phyloP scores from a whole-genome alignment of 2,113 vertebrate genomes.

The Gavia stellata region DNA sequence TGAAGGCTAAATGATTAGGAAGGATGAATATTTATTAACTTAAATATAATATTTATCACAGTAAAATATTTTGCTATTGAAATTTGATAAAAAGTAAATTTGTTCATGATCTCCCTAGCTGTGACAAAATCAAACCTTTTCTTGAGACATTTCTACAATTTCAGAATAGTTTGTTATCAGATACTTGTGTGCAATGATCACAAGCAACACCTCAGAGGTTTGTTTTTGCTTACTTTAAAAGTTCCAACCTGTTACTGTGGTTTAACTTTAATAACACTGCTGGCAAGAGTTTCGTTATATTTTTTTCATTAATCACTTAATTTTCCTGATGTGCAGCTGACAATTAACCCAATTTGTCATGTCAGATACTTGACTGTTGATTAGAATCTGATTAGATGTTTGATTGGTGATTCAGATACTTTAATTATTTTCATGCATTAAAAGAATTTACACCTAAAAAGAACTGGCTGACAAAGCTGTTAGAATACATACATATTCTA shows the following conservation, averaged over 20 bases:
- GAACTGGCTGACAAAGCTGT: neutral
- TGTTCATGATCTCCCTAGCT: neutral
- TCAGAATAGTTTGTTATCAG: neutral
- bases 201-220: neutral
- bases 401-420: neutral
- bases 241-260: neutral
- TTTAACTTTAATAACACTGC: neutral
- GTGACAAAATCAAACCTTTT: neutral
- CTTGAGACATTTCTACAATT: neutral
- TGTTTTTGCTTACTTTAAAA: neutral
- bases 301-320: neutral
- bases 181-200: neutral
- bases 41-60: neutral
- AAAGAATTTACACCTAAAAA: neutral
- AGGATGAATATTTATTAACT: neutral
- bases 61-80: neutral
- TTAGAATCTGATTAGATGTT: slow-evolving; percentile 2
- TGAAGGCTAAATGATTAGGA: neutral
- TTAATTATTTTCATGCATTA: neutral
- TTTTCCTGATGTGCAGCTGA: neutral
- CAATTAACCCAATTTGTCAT: neutral
- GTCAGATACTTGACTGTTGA: neutral
- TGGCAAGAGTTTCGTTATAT: neutral
- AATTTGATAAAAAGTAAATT: neutral
- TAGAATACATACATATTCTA: neutral